Conservation (phyloP, 2,888 invertebrate species). For the Archaeoteleia sp. region DNA sequence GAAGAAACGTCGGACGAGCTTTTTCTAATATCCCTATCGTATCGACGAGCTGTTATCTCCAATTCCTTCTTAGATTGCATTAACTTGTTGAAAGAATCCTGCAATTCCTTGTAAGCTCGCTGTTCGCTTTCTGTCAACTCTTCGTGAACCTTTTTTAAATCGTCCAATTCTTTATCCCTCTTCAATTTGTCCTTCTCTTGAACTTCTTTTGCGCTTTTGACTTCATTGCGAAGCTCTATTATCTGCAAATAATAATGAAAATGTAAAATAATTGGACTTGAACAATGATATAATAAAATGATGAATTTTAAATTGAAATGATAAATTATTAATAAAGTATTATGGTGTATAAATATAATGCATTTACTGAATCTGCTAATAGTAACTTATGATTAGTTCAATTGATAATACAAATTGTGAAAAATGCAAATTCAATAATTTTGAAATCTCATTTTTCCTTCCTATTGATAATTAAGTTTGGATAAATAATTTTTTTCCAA, state of each 20-base stretch:
- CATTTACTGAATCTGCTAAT: too few relatives aligned
- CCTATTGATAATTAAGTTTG: too few relatives aligned
- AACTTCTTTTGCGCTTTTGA: slow-evolving; percentile 55
- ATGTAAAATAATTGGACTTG: too few relatives aligned
- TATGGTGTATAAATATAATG: too few relatives aligned
- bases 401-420: too few relatives aligned
- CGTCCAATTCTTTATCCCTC: slow-evolving; percentile 57
- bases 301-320: too few relatives aligned
- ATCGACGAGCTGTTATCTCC: slow-evolving; percentile 55
- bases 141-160: slow-evolving; percentile 51
- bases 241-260: slow-evolving; percentile 23
- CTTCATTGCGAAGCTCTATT: slow-evolving; percentile 54
- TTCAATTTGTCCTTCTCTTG: slow-evolving; percentile 53
- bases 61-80: slow-evolving; percentile 56
- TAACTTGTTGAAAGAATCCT: slow-evolving; percentile 54
- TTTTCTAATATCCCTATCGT: slow-evolving; percentile 63
- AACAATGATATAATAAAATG: too few relatives aligned
- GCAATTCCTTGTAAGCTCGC: slow-evolving; percentile 55
- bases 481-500: too few relatives aligned
- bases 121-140: slow-evolving; percentile 58
- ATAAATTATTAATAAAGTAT: too few relatives aligned
- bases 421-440: too few relatives aligned
- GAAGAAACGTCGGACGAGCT: slow-evolving; percentile 54
- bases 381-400: too few relatives aligned
- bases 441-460: too few relatives aligned